phyloP scores from a whole-genome alignment of 2,797 vertebrate genomes.

The Acanthurus tractus region DNA sequence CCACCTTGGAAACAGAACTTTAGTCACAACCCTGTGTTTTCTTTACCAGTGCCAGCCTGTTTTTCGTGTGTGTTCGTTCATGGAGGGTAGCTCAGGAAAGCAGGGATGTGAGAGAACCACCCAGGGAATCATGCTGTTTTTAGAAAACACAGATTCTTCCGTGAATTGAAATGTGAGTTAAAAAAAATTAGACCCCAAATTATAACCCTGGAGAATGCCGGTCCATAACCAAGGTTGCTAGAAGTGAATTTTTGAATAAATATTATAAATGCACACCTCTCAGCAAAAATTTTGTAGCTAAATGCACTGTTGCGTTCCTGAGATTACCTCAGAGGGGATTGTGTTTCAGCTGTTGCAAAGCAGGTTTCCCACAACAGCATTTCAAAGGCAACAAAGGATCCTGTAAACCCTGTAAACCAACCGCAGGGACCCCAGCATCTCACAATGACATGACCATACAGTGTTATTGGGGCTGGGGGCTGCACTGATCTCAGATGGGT shows the following conservation, averaged over 20 bases:
- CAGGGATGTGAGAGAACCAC: slow-evolving; percentile 41
- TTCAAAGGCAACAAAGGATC: slow-evolving; percentile 74
- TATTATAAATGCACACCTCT: background rate
- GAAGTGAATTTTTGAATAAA: background rate
- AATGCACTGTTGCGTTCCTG: slow-evolving; percentile 47
- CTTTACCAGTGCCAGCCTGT: slow-evolving; percentile 52
- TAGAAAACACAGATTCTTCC: slow-evolving; percentile 71
- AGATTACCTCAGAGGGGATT: slow-evolving; percentile 64
- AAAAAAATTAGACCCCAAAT: slow-evolving; percentile 36
- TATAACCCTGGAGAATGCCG: background rate
- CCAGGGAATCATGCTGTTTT: slow-evolving; percentile 67
- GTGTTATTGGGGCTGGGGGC: slow-evolving; percentile 56
- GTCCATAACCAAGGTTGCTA: background rate
- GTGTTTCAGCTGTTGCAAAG: slow-evolving; percentile 63
- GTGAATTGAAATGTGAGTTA: slow-evolving; percentile 70
- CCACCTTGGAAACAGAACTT: slow-evolving; percentile 72
- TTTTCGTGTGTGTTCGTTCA: slow-evolving; percentile 52
- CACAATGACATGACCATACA: slow-evolving; percentile 65
- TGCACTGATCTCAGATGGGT: slow-evolving; percentile 74
- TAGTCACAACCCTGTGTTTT: slow-evolving; percentile 62
- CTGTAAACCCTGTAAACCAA: slow-evolving; percentile 75
- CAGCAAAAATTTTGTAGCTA: slow-evolving; percentile 38
- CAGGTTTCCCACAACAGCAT: slow-evolving; percentile 72
- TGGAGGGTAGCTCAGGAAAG: slow-evolving; percentile 58
- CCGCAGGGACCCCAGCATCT: slow-evolving; percentile 68